Percentiles rank a stretch among this genome's conserved stretches.
phyloP scores from a whole-genome alignment of 2,888 invertebrate species.

The Serripes groenlandicus region DNA sequence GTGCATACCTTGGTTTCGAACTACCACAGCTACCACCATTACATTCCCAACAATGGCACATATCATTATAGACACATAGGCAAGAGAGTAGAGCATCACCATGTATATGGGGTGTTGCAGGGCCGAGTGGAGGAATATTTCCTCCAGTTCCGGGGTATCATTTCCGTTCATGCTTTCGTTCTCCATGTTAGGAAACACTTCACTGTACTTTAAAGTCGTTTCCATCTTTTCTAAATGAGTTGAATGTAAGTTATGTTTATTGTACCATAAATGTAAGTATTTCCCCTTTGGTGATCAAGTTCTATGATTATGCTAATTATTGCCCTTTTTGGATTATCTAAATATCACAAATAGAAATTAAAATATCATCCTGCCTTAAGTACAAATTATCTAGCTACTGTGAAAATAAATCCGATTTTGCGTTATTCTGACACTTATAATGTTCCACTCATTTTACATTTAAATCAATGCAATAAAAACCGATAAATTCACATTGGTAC shows the following conservation, averaged over 20 bases:
- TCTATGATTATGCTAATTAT: no score
- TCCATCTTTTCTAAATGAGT: no score
- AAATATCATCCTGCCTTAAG: no score
- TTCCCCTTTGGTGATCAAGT: no score
- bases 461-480: not conserved
- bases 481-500: not conserved
- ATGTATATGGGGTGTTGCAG: constrained; percentile 77
- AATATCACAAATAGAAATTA: no score
- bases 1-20: constrained; percentile 84
- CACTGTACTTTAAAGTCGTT: constrained; percentile 3
- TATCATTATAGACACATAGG: constrained; percentile 84
- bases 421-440: no score
- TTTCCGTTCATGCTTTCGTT: not conserved
- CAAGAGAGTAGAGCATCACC: constrained; percentile 82
- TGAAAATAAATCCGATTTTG: no score
- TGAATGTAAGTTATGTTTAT: no score
- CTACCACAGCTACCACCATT: constrained; percentile 85
- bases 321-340: no score
- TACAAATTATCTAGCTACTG: no score
- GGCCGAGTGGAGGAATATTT: not conserved
- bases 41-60: constrained; percentile 85
- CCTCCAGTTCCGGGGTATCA: not conserved
- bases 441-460: no score
- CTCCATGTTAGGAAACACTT: not conserved
- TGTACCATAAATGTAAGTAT: no score